Percentiles rank a stretch among this genome's conserved stretches.
These are phyloP conservation scores for Macrophya annulata DNA, from an alignment of 2,888 invertebrate species.

Conservation along the genomic window DNA sequence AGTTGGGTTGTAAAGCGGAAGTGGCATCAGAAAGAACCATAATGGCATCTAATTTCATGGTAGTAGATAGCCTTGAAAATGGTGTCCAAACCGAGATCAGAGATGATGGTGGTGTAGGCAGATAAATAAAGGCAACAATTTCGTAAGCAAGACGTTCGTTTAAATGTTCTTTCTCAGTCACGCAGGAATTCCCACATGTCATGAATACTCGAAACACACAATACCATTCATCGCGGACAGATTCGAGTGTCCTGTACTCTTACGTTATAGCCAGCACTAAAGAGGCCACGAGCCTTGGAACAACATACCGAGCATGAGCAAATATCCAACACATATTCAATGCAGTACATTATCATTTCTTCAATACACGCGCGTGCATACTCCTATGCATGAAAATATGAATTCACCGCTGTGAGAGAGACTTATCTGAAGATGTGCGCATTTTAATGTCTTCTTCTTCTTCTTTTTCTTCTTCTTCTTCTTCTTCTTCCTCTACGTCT, in stretches of 20 bases:
- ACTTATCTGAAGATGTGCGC: conserved; percentile 5
- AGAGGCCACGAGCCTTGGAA: conserved; percentile 35
- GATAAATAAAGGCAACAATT: conserved; percentile 42
- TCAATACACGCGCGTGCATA: background rate
- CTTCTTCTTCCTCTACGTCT: background rate
- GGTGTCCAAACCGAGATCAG: conserved; percentile 4
- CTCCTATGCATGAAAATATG: background rate
- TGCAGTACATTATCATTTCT: background rate
- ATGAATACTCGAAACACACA: conserved; percentile 49
- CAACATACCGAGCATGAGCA: conserved; percentile 33
- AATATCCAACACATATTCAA: conserved; percentile 38
- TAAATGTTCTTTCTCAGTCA: conserved; percentile 37
- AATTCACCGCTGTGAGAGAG: conserved; percentile 12
- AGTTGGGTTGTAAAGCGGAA: conserved; percentile 33
- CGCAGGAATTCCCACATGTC: conserved; percentile 42
- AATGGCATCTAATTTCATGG: conserved; percentile 50
- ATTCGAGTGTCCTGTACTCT: conserved; percentile 40
- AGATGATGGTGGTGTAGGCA: conserved; percentile 11
- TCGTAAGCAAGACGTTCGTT: conserved; percentile 24
- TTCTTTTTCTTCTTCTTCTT: conserved; percentile 20
- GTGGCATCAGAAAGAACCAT: conserved; percentile 6
- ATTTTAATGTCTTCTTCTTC: conserved; percentile 32
- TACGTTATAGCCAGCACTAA: conserved; percentile 19
- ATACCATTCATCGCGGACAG: conserved; percentile 49
- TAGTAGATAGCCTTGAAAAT: conserved; percentile 43